A percentile compares a stretch with the other conserved stretches of the same genome.
These are phyloP conservation scores for Cladopsammia gracilis DNA, from an alignment of 64 coral and sea anemone genomes.

Conservation along the genomic window DNA sequence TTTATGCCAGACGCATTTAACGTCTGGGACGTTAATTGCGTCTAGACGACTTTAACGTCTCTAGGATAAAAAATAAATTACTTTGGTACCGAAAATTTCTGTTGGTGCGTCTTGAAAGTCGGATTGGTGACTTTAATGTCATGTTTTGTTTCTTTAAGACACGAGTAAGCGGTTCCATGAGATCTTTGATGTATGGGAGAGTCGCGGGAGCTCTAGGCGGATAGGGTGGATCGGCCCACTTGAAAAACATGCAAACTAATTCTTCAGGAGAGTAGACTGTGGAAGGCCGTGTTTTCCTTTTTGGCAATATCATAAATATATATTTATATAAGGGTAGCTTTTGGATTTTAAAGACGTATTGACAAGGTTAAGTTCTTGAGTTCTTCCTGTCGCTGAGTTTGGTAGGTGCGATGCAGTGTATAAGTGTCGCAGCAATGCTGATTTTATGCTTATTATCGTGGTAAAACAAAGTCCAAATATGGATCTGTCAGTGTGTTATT, in stretches of 20 bases:
- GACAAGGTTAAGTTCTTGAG: not conserved
- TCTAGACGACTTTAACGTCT: slow-evolving; percentile 36
- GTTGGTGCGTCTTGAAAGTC: slow-evolving; percentile 30
- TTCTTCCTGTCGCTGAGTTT: slow-evolving; percentile 19
- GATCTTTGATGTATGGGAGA: slow-evolving; percentile 40
- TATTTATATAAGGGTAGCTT: not conserved
- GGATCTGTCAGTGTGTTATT: too few relatives aligned
- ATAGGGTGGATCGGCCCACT: not conserved
- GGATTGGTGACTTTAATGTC: not conserved
- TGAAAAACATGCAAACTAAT: not conserved
- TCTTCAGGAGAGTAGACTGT: not conserved
- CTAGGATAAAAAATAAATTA: slow-evolving; percentile 32
- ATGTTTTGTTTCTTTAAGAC: slow-evolving; percentile 1
- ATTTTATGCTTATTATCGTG: too few relatives aligned
- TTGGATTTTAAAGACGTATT: not conserved
- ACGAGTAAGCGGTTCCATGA: slow-evolving; percentile 8
- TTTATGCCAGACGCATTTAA: not conserved
- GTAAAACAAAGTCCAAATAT: too few relatives aligned
- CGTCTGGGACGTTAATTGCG: not conserved
- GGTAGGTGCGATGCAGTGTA: slow-evolving; percentile 12
- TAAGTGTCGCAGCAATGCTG: slow-evolving; percentile 4
- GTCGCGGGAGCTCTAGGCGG: not conserved
- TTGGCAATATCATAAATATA: not conserved
- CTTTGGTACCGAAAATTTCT: slow-evolving; percentile 7
- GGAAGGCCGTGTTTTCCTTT: not conserved